Evolutionary conservation across 2,113 vertebrate species (phyloP), one percentile per base, ranked within the genome.

Genomic region (Oenanthe melanoleuca): DNA sequence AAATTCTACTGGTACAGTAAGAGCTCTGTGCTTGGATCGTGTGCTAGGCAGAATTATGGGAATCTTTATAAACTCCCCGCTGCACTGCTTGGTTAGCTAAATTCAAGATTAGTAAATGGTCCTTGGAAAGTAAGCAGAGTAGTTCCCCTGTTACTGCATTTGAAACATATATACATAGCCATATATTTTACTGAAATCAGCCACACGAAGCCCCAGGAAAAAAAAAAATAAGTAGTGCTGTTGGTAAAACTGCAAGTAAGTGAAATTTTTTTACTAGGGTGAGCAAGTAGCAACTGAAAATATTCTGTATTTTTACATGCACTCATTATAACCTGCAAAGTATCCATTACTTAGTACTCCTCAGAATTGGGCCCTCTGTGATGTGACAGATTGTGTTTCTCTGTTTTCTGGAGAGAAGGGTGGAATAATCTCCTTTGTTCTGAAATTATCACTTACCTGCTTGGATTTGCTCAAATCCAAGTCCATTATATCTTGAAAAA

Each of bases 51-150:
- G 75, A 95, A 89, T 82, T 88, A 80, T 63, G 50, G 24, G 74
- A 91, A 88, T 53, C 72, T 86, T 86, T 92, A 86, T 64, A 89
- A 96, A 93, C 18, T 89, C 64, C n/a, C 34, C 59, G 60, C 38
- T 83, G 44, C 26, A 5, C 66, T 80, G 52, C 85, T 92, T 80
- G 64, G 84, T 92, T 96, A 91, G 50, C 71, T 93, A 73, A 96
- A 50, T 86, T 92, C 75, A 79, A 59, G 87, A 87, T 89, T 79
- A 81, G 65, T 79, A 91, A 95, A 93, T 84, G 69, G 66, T 61
- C 81, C 85, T 82, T 86, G 78, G 63, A 93, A 95, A 89, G 74
- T 50, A 94, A 92, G 61, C 83, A 91, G 63, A 92, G 92, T 70
- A 59, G 17, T 49, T 67, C 44, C 56, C 55, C 42, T 79, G 47